Evolutionary conservation across 2,888 invertebrate species (phyloP).

Genomic region (Drosophila mimica): DNA sequence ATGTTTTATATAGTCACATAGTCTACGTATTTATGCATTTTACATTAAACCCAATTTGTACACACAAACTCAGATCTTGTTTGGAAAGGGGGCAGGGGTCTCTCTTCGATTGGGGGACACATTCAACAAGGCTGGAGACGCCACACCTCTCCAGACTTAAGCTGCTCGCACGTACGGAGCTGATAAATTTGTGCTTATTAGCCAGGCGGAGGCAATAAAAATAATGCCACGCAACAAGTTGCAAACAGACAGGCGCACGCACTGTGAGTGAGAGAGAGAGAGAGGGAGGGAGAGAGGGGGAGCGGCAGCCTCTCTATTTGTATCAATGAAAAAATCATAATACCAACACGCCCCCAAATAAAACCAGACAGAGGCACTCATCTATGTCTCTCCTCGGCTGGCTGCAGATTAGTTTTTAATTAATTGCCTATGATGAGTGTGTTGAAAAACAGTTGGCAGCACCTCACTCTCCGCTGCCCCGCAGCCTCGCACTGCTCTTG

Average conservation of each 20-base stretch:
- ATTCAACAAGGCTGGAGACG: slow-evolving; percentile 13
- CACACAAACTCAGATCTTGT: slow-evolving; percentile 10
- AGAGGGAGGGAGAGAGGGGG: slow-evolving; percentile 6
- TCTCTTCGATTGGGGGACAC: background rate
- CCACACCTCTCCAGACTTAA: slow-evolving; percentile 29
- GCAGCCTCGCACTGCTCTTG: background rate
- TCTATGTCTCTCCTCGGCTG: slow-evolving; percentile 4
- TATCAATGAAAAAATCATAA: slow-evolving; percentile 81
- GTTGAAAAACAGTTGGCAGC: slow-evolving; percentile 67
- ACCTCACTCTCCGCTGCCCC: background rate
- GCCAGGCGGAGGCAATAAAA: slow-evolving; percentile 59
- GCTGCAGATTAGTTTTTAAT: slow-evolving; percentile 68
- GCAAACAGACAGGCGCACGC: slow-evolving; percentile 29
- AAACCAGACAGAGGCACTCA: slow-evolving; percentile 2
- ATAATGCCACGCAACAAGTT: slow-evolving; percentile 70
- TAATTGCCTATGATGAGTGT: slow-evolving; percentile 80
- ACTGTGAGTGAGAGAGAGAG: background rate
- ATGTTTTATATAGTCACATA: slow-evolving; percentile 37
- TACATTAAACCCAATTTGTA: slow-evolving; percentile 42
- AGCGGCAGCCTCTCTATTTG: slow-evolving; percentile 60
- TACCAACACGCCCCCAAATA: slow-evolving; percentile 65
- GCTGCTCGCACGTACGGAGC: slow-evolving; percentile 70
- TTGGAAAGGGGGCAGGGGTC: background rate
- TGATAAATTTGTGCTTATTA: slow-evolving; percentile 79
- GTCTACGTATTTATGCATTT: slow-evolving; percentile 39